Evolutionary conservation across 2,888 invertebrate genomes (phyloP).

Genomic region (Eurytoma californica): DNA sequence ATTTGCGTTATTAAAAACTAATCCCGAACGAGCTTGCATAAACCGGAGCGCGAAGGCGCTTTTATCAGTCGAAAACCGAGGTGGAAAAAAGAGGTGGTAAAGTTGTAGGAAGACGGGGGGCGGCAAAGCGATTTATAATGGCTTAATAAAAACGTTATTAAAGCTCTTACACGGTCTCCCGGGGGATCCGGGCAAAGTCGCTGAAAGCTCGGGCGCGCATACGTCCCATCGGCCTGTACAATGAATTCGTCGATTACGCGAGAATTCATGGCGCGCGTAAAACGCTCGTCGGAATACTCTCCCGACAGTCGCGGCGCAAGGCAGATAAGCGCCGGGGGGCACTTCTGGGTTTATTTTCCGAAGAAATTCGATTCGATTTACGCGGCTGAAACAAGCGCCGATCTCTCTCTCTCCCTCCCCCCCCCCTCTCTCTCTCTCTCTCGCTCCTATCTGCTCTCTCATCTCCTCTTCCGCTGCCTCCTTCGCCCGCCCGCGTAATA

Average conservation of each 20-base stretch:
- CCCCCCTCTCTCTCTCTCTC: conserved; percentile 5
- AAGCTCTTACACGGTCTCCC: conserved; percentile 6
- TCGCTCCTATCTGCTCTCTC: not conserved
- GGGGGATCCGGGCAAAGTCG: not conserved
- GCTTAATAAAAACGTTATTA: conserved; percentile 51
- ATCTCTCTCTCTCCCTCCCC: not conserved
- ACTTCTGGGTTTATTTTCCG: conserved; percentile 57
- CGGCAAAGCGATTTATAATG: conserved; percentile 35
- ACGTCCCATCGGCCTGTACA: conserved; percentile 19
- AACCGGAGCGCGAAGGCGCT: too few relatives aligned
- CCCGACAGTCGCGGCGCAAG: not conserved
- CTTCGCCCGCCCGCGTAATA: conserved; percentile 40
- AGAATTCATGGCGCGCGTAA: conserved; percentile 50
- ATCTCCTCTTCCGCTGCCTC: not conserved
- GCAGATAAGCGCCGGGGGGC: conserved; percentile 53
- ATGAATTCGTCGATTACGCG: conserved; percentile 53
- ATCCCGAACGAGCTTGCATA: too few relatives aligned
- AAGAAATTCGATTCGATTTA: conserved; percentile 58
- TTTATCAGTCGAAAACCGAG: not conserved
- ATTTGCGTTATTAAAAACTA: too few relatives aligned
- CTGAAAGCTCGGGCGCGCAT: conserved; percentile 2
- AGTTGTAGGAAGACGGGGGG: not conserved
- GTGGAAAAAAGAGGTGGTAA: not conserved
- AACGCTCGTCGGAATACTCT: conserved; percentile 35
- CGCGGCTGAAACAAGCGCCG: conserved; percentile 52